Percentiles rank a stretch among this genome's conserved stretches.
These are phyloP conservation scores for Chiloscyllium punctatum DNA, from an alignment of 2,797 vertebrate species.

Conservation along the genomic window DNA sequence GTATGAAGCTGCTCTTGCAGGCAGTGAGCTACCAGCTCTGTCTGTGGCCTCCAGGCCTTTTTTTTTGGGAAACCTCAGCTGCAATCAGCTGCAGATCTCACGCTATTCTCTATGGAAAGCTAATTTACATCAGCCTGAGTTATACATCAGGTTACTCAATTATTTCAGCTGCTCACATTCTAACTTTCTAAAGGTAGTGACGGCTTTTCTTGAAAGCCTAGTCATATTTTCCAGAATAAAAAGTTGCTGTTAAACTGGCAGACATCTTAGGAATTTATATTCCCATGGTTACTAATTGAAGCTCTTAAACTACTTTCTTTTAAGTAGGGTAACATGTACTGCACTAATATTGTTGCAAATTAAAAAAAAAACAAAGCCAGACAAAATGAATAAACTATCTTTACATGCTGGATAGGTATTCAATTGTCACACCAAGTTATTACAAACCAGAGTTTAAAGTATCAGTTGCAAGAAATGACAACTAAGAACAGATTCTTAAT, in stretches of 20 bases:
- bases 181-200: constrained; percentile 6
- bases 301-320: not conserved
- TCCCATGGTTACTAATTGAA: constrained; percentile 13
- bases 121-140: constrained; percentile 34
- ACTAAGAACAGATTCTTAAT: not conserved
- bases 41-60: constrained; percentile 41
- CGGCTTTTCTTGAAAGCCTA: not conserved
- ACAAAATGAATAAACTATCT: not conserved
- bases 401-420: not conserved
- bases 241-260: not conserved
- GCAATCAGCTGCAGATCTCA: constrained; percentile 40
- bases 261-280: not conserved
- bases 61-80: constrained; percentile 37
- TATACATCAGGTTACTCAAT: not conserved
- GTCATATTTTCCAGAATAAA: constrained; percentile 1
- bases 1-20: constrained; percentile 39
- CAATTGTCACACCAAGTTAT: not conserved
- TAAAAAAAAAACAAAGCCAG: not conserved
- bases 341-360: not conserved
- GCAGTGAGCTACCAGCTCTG: constrained; percentile 36
- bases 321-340: not conserved
- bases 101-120: constrained; percentile 40
- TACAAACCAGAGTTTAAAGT: not conserved
- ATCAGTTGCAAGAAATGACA: not conserved
- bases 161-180: not conserved